Percentiles rank a stretch among this genome's conserved stretches.
These are phyloP conservation scores for Onychostruthus taczanowskii DNA, from an alignment of 2,113 vertebrate genomes.

Conservation along the genomic window DNA sequence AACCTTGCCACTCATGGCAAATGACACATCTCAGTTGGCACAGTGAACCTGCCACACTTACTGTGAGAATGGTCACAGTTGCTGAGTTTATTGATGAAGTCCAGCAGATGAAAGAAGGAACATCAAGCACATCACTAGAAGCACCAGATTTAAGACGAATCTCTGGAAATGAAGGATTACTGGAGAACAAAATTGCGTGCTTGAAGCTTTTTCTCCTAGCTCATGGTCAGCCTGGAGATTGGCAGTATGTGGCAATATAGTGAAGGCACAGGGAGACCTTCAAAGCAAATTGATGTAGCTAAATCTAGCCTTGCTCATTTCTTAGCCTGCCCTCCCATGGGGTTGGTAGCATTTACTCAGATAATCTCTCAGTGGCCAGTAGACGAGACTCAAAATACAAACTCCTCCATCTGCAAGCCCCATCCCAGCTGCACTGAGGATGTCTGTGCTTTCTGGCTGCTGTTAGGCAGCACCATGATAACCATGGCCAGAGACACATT, in stretches of 20 bases:
- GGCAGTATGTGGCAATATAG: background rate
- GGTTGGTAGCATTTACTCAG: background rate
- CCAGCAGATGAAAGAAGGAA: constrained; percentile 26
- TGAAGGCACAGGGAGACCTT: background rate
- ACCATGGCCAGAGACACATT: rapidly evolving
- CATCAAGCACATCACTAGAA: constrained; percentile 11
- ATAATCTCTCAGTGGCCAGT: background rate
- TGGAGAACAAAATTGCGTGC: background rate
- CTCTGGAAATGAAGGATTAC: background rate
- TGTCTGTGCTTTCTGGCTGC: background rate
- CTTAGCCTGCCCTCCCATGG: background rate
- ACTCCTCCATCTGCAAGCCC: background rate
- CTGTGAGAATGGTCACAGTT: constrained; percentile 1
- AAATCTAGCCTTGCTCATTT: background rate
- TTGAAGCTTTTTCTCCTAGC: background rate
- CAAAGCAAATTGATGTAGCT: background rate
- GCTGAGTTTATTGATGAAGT: background rate
- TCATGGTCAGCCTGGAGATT: background rate
- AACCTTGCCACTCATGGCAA: background rate
- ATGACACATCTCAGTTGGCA: background rate
- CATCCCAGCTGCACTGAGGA: background rate
- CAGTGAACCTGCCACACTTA: background rate
- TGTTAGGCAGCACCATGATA: background rate
- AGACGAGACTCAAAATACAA: background rate
- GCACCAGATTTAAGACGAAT: background rate